phyloP scores from a whole-genome alignment of 2,797 vertebrate species.

The Labroides dimidiatus region DNA sequence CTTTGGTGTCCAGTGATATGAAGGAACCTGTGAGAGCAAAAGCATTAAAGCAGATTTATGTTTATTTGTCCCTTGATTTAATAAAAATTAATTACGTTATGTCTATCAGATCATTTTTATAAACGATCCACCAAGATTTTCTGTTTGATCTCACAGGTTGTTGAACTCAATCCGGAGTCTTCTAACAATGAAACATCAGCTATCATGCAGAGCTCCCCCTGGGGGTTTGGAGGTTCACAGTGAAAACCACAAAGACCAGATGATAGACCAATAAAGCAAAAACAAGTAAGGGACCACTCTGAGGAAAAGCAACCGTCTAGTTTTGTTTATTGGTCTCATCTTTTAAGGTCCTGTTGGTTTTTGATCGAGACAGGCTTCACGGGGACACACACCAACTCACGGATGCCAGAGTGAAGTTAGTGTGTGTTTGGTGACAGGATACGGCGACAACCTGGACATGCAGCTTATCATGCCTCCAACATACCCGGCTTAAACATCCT shows the following conservation, averaged over 20 bases:
- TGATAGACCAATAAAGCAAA: slow-evolving; percentile 77
- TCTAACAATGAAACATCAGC: slow-evolving; percentile 4
- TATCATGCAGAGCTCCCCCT: slow-evolving; percentile 75
- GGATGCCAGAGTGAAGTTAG: slow-evolving; percentile 44
- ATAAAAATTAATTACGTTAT: too few species aligned
- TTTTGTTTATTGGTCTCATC: slow-evolving; percentile 78
- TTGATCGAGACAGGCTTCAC: slow-evolving; percentile 39
- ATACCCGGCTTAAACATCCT: too few species aligned
- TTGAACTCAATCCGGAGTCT: neutral
- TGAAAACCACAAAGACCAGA: slow-evolving; percentile 67
- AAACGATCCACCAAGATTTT: too few species aligned
- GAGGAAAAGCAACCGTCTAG: slow-evolving; percentile 22
- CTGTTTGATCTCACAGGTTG: slow-evolving; percentile 44
- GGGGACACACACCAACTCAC: slow-evolving; percentile 61
- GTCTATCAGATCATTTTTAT: too few species aligned
- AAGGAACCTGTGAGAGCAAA: too few species aligned
- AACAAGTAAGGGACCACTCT: slow-evolving; percentile 34
- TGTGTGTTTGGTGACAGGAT: slow-evolving; percentile 65
- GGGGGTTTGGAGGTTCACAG: slow-evolving; percentile 81
- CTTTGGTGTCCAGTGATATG: too few species aligned
- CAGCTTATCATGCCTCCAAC: slow-evolving; percentile 68
- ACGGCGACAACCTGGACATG: slow-evolving; percentile 71
- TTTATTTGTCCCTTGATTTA: too few species aligned
- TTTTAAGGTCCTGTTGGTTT: slow-evolving; percentile 66
- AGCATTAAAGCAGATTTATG: too few species aligned